Conservation (phyloP, 2,888 invertebrate species). For the Entomobrya proxima region DNA sequence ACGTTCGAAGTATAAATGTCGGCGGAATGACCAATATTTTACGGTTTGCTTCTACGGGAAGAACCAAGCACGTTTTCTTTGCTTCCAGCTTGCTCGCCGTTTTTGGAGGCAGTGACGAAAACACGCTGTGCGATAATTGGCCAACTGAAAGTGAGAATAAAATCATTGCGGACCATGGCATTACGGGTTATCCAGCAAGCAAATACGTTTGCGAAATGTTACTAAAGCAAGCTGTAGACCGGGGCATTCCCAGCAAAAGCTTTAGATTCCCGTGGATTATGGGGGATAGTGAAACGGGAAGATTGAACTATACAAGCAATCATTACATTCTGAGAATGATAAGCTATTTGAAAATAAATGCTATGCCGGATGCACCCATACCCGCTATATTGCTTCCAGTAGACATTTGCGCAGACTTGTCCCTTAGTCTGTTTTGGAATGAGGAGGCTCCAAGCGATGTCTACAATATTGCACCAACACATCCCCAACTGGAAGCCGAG, state of each 20-base stretch:
- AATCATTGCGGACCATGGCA: not conserved
- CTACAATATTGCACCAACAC: constrained; percentile 41
- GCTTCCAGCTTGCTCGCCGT: not conserved
- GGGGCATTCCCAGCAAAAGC: constrained; percentile 42
- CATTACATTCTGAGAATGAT: constrained; percentile 17
- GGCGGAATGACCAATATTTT: not conserved
- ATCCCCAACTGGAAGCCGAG: constrained; percentile 9
- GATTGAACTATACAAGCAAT: not conserved
- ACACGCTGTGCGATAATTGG: not conserved
- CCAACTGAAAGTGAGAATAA: not conserved
- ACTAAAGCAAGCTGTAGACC: not conserved
- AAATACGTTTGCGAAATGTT: constrained; percentile 38
- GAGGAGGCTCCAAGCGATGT: constrained; percentile 38
- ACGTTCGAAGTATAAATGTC: not conserved
- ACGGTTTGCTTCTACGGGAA: not conserved
- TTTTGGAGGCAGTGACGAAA: not conserved
- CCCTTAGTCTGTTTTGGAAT: constrained; percentile 27
- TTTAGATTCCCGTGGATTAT: constrained; percentile 40
- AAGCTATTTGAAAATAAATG: constrained; percentile 16
- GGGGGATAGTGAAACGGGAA: constrained; percentile 24
- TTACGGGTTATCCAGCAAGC: not conserved
- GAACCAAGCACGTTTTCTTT: constrained; percentile 6
- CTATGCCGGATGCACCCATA: not conserved
- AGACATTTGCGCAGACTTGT: constrained; percentile 36
- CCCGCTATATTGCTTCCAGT: constrained; percentile 17